Conservation (phyloP, 2,113 vertebrate genomes). For the Oreocharis arfaki region DNA sequence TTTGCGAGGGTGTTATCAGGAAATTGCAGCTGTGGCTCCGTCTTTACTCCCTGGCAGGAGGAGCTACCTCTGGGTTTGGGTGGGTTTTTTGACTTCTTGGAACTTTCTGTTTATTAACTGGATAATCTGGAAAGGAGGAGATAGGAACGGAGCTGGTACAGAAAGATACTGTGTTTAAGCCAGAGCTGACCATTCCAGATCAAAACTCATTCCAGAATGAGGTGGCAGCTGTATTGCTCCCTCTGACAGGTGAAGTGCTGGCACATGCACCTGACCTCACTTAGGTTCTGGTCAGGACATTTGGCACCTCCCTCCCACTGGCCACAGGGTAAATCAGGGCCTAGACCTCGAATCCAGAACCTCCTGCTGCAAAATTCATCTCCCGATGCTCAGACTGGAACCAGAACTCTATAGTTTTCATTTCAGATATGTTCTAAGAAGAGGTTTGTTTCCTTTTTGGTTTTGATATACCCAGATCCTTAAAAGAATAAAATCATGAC, state of each 20-base stretch:
- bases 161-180: not conserved
- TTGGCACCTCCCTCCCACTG: not conserved
- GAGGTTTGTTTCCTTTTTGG: not conserved
- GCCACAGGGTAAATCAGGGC: not conserved
- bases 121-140: not conserved
- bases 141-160: not conserved
- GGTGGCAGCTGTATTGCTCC: not conserved
- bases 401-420: not conserved
- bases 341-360: not conserved
- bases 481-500: not conserved
- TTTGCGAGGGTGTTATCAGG: not conserved
- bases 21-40: not conserved
- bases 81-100: not conserved
- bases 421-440: not conserved
- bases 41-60: not conserved
- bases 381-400: not conserved
- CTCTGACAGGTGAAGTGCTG: not conserved
- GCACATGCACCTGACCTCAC: not conserved
- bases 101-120: slow-evolving; percentile 7
- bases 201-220: not conserved
- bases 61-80: not conserved
- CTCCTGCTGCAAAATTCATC: not conserved
- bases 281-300: not conserved
- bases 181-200: not conserved
- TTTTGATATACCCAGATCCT: not conserved